Evolutionary conservation across 2,888 invertebrate genomes (phyloP).

Genomic region (Eustalomyia histrio): DNA sequence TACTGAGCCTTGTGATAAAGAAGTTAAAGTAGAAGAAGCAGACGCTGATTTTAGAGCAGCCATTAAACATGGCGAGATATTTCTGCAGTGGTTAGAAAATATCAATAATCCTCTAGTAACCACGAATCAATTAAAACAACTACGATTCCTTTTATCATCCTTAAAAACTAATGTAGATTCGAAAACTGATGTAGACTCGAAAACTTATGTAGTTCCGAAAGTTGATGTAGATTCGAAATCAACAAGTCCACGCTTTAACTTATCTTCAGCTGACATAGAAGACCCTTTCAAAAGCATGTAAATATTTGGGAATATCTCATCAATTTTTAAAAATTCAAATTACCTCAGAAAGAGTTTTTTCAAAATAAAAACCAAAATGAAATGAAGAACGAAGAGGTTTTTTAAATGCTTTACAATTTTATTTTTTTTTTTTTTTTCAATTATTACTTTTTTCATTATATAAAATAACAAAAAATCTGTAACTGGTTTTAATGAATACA

Average conservation of each 20-base stretch:
- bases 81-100: constrained; percentile 88
- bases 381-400: too few relatives aligned
- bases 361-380: background rate
- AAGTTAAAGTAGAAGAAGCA: constrained; percentile 39
- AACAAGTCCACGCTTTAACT: constrained; percentile 24
- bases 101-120: constrained; percentile 89
- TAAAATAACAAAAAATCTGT: too few relatives aligned
- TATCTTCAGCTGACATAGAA: constrained; percentile 64
- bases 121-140: constrained; percentile 88
- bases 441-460: too few relatives aligned
- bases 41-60: constrained; percentile 81
- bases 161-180: constrained; percentile 83
- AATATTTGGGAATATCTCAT: constrained; percentile 74
- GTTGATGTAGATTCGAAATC: constrained; percentile 52
- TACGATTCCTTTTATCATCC: constrained; percentile 86
- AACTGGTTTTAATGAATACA: too few relatives aligned
- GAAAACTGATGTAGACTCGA: constrained; percentile 77
- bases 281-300: constrained; percentile 73
- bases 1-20: constrained; percentile 48
- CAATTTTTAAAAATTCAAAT: constrained; percentile 79
- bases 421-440: too few relatives aligned
- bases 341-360: constrained; percentile 68
- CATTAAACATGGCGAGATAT: constrained; percentile 88
- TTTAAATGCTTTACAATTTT: too few relatives aligned
- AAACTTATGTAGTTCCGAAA: too few relatives aligned